Evolutionary conservation across 1,140 invertebrate genomes (phyloP), one percentile per base, ranked within the genome.

Genomic region (Diuraphis noxia): DNA sequence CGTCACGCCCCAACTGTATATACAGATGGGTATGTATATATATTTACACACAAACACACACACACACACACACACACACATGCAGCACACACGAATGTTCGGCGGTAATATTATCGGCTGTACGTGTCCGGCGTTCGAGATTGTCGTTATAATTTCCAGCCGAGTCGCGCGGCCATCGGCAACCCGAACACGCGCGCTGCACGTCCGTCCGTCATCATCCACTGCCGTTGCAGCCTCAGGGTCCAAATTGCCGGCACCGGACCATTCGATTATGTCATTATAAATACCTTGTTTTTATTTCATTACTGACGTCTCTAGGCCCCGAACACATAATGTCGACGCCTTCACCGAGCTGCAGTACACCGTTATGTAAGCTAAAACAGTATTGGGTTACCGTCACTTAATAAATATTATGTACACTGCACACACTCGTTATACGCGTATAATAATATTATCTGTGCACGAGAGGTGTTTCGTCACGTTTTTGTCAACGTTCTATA

Each of bases 241-340:
- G n/a, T 40, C 40, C 72, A 38, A 79, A 90, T 81, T 81, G 88
- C 23, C 7, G 88, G 77, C 56, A 72, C 56, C 30, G 41, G 88
- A 79, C 63, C 88, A 81, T 90, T 90, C 63, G 88, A 90, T 90
- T 90, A 90, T 81, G 89, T 91, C 89, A 38, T 91, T 81, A 81
- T 46, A 90, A 82, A 91, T 34, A 81, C 77, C 43, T 79, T 91
- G 89, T 91, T 91, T 81, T 91, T 81, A 91, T 91, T 81, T 52
- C 89, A 82, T 91, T 91, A 91, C 72, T 9, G 46, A 30, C 17
- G 30, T 34, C 30, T 43, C 41, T 36, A 34, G 2, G 43, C n/a
- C n/a, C 84, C 84, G 43, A 5, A 21, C 34, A 46, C 19, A 49
- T 36, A 13, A 43, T 43, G 30, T 17, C 56, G n/a, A 72, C 56